phyloP scores from a whole-genome alignment of 2,797 vertebrate genomes.

The Sebastes flavidus region DNA sequence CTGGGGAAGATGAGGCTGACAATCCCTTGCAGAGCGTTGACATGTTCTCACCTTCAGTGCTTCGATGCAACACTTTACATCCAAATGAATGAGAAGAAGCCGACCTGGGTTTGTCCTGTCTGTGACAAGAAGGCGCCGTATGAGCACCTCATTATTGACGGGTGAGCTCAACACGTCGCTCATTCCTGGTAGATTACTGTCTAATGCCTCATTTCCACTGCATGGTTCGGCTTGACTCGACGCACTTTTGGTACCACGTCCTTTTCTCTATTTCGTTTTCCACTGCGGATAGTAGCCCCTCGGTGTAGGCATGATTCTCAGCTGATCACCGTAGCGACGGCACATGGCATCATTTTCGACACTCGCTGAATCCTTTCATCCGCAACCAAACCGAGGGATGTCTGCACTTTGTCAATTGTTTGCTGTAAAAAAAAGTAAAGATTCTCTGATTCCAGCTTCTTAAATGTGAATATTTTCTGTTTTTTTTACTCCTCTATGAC shows the following conservation, averaged over 20 bases:
- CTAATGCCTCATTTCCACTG: not conserved
- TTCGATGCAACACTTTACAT: slow-evolving; percentile 98
- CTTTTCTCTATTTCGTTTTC: not conserved
- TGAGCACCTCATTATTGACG: slow-evolving; percentile 97
- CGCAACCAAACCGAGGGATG: not conserved
- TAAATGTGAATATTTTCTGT: too few relatives aligned
- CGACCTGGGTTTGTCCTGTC: slow-evolving; percentile 98
- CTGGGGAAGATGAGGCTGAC: slow-evolving; percentile 97
- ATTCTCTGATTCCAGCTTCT: too few relatives aligned
- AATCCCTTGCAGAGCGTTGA: slow-evolving; percentile 93
- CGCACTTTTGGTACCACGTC: accelerated
- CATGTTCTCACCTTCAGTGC: slow-evolving; percentile 97
- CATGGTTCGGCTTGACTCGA: not conserved
- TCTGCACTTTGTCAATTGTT: not conserved
- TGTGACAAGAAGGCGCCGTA: slow-evolving; percentile 99
- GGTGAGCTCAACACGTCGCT: slow-evolving; percentile 83
- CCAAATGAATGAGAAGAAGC: slow-evolving; percentile 99
- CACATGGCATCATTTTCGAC: not conserved
- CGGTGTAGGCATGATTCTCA: not conserved
- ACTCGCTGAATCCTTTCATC: not conserved
- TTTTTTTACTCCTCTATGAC: too few relatives aligned
- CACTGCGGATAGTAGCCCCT: not conserved
- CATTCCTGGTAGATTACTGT: not conserved
- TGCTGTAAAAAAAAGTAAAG: too few relatives aligned
- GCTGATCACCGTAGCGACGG: not conserved